A percentile compares a stretch with the other conserved stretches of the same genome.
These are phyloP conservation scores for Aporrectodea caliginosa DNA, from an alignment of 1,140 invertebrate species.

Conservation along the genomic window DNA sequence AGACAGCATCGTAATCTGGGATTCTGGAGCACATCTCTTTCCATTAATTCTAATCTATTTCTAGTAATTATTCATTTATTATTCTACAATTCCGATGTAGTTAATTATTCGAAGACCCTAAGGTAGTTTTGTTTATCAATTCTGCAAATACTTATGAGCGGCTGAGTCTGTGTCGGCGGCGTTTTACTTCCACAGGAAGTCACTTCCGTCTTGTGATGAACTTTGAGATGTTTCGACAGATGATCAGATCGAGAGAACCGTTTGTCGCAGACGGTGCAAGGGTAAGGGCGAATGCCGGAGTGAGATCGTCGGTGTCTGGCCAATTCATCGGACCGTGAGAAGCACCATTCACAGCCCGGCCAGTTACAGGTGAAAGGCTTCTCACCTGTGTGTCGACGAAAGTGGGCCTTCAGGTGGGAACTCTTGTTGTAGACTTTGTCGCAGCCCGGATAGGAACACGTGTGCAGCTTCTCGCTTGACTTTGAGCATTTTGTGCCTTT, in stretches of 20 bases:
- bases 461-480: slow-evolving; percentile 5
- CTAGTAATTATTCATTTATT: no score
- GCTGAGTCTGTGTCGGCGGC: no score
- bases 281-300: slow-evolving; percentile 62
- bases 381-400: slow-evolving; percentile 58
- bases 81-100: no score
- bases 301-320: slow-evolving; percentile 83
- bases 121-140: no score
- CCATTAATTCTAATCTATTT: no score
- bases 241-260: slow-evolving; percentile 11
- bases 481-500: no score
- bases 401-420: slow-evolving; percentile 68
- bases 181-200: not conserved
- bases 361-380: slow-evolving; percentile 69
- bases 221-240: slow-evolving; percentile 14
- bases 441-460: slow-evolving; percentile 61
- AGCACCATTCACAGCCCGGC: slow-evolving; percentile 79
- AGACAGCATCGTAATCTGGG: no score
- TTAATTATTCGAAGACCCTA: no score
- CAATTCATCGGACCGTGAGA: slow-evolving; percentile 90
- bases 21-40: no score
- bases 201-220: slow-evolving; percentile 7
- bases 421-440: slow-evolving; percentile 85
- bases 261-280: slow-evolving; percentile 15
- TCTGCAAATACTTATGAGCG: no score